These are phyloP conservation scores for Austrolebias charrua DNA, from an alignment of 2,797 vertebrate genomes.

Conservation along the genomic window DNA sequence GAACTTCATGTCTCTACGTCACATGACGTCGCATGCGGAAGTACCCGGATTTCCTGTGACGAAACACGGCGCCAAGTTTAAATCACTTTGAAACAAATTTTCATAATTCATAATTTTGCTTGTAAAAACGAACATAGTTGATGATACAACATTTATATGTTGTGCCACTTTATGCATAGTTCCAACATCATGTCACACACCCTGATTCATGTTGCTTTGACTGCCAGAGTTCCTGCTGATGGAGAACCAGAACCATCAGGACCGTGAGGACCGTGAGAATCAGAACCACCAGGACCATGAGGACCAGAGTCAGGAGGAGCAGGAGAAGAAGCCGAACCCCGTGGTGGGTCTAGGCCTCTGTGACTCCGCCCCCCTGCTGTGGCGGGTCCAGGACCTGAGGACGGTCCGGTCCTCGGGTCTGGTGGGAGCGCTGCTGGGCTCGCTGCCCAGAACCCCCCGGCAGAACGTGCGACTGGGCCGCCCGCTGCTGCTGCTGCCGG, in stretches of 20 bases:
- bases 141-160: no score
- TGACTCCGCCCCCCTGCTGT: constrained; percentile 76
- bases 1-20: no score
- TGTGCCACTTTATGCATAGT: no score
- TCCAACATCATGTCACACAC: no score
- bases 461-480: constrained; percentile 86
- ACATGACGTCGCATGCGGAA: no score
- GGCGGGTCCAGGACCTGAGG: constrained; percentile 77
- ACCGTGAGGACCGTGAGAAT: no score
- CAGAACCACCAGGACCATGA: fast-evolving
- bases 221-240: not conserved
- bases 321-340: not conserved
- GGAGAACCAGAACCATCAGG: not conserved
- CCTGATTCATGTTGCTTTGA: not conserved
- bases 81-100: no score
- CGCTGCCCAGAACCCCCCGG: constrained; percentile 84
- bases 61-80: no score
- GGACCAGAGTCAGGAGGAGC: not conserved
- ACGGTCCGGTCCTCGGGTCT: constrained; percentile 68
- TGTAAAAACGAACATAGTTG: no score
- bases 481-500: constrained; percentile 82
- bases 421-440: constrained; percentile 82
- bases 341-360: constrained; percentile 56
- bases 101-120: no score
- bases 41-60: no score